Conservation (phyloP, 2,888 invertebrate species). For the Thecophora atra region DNA sequence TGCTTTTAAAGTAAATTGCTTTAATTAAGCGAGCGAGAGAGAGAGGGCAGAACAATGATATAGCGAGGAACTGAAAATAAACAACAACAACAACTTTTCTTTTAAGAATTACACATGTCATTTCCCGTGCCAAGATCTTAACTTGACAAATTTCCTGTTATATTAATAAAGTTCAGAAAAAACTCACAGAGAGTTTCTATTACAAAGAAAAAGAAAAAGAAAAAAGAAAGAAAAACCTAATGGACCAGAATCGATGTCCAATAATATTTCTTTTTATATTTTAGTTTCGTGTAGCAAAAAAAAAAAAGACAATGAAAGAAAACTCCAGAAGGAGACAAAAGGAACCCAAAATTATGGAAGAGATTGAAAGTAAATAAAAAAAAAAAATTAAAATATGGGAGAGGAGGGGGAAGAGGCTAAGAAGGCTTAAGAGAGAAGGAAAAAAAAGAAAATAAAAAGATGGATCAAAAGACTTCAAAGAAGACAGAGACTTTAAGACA, state of each 20-base stretch:
- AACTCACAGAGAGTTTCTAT: not conserved
- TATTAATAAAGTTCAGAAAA: not conserved
- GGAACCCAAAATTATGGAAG: too few species aligned
- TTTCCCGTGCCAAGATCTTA: too few species aligned
- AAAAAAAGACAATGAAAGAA: not conserved
- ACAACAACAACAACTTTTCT: too few species aligned
- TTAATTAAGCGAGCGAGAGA: not conserved
- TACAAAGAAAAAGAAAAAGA: not conserved
- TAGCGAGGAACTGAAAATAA: not conserved
- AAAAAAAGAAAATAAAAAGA: not conserved
- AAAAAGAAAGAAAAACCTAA: not conserved
- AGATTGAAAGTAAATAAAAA: not conserved
- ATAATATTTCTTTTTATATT: not conserved
- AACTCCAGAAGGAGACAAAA: constrained; percentile 3
- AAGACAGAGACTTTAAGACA: not conserved
- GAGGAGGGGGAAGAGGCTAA: not conserved
- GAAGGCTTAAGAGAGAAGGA: not conserved
- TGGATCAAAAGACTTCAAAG: not conserved
- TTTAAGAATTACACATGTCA: too few species aligned
- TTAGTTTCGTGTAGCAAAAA: not conserved
- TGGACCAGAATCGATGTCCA: constrained; percentile 10
- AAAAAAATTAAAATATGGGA: not conserved
- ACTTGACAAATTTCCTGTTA: constrained; percentile 1
- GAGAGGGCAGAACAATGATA: not conserved
- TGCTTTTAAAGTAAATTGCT: not conserved